Evolutionary conservation across 2,113 vertebrate genomes (phyloP).

Genomic region (Plecotus auritus): DNA sequence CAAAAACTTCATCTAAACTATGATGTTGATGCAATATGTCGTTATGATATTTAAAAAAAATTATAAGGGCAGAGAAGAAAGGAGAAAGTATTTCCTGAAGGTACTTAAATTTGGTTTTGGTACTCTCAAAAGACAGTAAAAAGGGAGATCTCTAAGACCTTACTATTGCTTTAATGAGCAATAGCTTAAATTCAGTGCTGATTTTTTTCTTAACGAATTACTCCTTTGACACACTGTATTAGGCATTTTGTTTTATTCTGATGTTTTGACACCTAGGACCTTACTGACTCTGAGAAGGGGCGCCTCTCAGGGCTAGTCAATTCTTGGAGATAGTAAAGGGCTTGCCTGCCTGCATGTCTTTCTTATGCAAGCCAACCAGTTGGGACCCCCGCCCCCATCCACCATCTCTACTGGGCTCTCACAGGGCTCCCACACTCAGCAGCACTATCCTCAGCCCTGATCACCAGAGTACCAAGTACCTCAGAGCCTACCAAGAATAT

Average conservation of each 20-base stretch:
- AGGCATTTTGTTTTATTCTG: neutral
- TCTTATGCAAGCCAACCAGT: neutral
- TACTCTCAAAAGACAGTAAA: neutral
- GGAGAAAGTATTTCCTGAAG: neutral
- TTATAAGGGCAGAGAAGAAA: neutral
- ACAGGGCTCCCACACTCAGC: neutral
- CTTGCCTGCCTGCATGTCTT: neutral
- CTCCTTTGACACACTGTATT: neutral
- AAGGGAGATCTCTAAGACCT: neutral
- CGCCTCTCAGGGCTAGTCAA: accelerated
- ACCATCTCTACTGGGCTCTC: neutral
- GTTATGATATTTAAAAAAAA: neutral
- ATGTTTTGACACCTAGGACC: neutral
- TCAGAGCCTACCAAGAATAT: neutral
- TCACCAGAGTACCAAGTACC: neutral
- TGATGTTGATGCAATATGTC: neutral
- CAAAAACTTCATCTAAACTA: neutral
- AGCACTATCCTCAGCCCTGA: neutral
- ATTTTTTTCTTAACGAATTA: neutral
- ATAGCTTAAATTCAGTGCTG: neutral
- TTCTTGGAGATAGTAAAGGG: neutral
- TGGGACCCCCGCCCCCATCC: neutral
- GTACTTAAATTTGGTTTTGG: neutral
- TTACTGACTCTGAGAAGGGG: neutral
- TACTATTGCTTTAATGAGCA: neutral